Base-by-base conservation (phyloP, 30 jellyfish, hydroid and myxozoan species). In the Hydra vulgaris region DNA sequence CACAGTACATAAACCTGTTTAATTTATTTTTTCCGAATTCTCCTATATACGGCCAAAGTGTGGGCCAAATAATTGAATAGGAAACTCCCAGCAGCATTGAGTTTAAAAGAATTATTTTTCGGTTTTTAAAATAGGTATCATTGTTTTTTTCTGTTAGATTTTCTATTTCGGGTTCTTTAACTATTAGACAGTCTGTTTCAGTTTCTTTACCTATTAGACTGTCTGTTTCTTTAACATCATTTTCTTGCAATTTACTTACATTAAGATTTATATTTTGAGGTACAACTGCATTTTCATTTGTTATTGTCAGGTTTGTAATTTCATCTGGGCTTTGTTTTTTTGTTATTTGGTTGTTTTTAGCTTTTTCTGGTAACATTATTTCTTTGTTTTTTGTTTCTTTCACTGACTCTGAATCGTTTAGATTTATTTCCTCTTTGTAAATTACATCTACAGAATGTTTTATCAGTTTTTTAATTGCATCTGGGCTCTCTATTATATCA, bases 31-130 rank as follows among this genome's bases (percentile, higher is more conserved):
- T 82, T 21, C 40, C 70, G 8, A 61, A 82, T 17, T 70, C 83
- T 18, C 71, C 73, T 8, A 80, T 66, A 22, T 80, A 80, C n/a
- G 81, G 21, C 81, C 80, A 80, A 15, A 80, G 26, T n/a, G 87
- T 80, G 18, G 87, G 87, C 87, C 87, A 66, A 66, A 80, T 80
- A 22, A 80, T 80, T 4, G 87, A 69, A 26, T 80, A 80, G 7
- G 87, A 80, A 25, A 80, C 4, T 21, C 87, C 87, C 21, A 80
- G 71, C 19, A 80, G 21, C 0, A 66, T 0, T 7, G 87, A 80
- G 27, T 80, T 73, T 66, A 80, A 17, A 21, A 80, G 81, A 71
- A 80, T 61, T 8, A 80, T 16, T 18, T 4, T 15, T 15, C 81
- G 70, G 67, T 80, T 80, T 66, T 26, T 56, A 16, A 12, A 21